phyloP scores from a whole-genome alignment of 1,140 invertebrate species.

The Brachionus koreanus region DNA sequence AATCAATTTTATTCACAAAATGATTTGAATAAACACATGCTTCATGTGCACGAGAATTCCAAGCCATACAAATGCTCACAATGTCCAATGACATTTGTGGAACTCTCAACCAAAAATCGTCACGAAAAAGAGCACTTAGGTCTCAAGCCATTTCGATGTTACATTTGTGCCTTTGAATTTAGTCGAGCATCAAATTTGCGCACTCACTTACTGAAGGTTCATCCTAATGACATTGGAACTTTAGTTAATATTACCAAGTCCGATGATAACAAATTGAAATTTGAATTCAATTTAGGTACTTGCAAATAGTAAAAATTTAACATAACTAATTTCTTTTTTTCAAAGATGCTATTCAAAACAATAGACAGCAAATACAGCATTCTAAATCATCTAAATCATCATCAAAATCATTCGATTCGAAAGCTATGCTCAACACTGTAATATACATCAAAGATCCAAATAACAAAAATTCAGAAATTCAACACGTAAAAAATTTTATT shows the following conservation, averaged over 20 bases:
- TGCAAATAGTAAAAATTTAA: not conserved
- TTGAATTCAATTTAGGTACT: conserved; percentile 21
- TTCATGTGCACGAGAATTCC: not conserved
- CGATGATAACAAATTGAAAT: conserved; percentile 12
- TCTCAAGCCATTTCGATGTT: conserved; percentile 10
- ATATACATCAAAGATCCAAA: conserved; percentile 38
- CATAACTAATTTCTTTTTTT: not conserved
- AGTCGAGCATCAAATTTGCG: conserved; percentile 23
- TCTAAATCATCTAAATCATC: not conserved
- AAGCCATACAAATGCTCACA: conserved; percentile 8
- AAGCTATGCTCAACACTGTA: not conserved
- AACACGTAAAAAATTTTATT: not conserved
- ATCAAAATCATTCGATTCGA: not conserved
- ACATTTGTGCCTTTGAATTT: conserved; percentile 35
- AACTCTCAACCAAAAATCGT: conserved; percentile 21
- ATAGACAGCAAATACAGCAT: not conserved
- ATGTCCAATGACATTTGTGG: conserved; percentile 11
- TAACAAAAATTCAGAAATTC: conserved; percentile 30
- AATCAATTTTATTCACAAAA: conserved; percentile 11
- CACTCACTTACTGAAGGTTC: conserved; percentile 18
- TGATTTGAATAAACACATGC: conserved; percentile 21
- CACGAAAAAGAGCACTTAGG: conserved; percentile 24
- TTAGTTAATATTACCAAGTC: conserved; percentile 9
- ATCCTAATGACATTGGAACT: not conserved
- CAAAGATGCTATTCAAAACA: not conserved